Evolutionary conservation across 1,140 invertebrate species (phyloP).

Genomic region (Macrosteles quadrilineatus): DNA sequence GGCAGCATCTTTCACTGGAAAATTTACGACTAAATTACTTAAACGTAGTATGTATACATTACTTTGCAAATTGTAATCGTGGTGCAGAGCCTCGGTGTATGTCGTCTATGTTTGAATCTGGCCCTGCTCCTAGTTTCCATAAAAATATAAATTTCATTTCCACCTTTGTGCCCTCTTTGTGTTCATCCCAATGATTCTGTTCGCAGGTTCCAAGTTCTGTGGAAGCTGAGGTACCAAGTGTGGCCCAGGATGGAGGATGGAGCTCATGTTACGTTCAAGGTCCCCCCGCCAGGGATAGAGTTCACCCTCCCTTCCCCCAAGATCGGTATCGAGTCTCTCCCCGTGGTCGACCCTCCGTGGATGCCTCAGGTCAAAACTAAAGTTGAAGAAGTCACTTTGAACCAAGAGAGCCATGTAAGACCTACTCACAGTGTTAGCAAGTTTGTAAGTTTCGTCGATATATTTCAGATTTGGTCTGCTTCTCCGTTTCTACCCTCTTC

Average conservation of each 20-base stretch:
- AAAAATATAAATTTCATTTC: no score
- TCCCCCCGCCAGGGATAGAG: constrained; percentile 97
- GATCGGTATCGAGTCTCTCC: constrained; percentile 92
- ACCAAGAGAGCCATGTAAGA: constrained; percentile 95
- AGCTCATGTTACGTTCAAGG: constrained; percentile 92
- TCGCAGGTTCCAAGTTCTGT: constrained; percentile 86
- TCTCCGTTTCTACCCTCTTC: not conserved
- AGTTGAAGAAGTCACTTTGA: constrained; percentile 98
- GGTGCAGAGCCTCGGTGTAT: no score
- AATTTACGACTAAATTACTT: no score
- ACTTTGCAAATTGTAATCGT: no score
- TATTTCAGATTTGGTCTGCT: constrained; percentile 21
- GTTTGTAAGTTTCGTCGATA: constrained; percentile 17
- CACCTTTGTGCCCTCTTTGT: no score
- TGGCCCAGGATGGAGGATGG: constrained; percentile 99
- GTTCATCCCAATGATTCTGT: no score
- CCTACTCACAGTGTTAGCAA: constrained; percentile 6
- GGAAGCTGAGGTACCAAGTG: constrained; percentile 97
- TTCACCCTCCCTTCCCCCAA: constrained; percentile 98
- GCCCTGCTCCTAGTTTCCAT: no score
- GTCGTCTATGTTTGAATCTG: no score
- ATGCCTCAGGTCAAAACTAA: constrained; percentile 97
- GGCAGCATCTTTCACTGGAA: no score
- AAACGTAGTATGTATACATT: no score
- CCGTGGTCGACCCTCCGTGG: constrained; percentile 98